Base-by-base conservation (phyloP, 2,797 vertebrate species). In the Phrynocephalus forsythii region DNA sequence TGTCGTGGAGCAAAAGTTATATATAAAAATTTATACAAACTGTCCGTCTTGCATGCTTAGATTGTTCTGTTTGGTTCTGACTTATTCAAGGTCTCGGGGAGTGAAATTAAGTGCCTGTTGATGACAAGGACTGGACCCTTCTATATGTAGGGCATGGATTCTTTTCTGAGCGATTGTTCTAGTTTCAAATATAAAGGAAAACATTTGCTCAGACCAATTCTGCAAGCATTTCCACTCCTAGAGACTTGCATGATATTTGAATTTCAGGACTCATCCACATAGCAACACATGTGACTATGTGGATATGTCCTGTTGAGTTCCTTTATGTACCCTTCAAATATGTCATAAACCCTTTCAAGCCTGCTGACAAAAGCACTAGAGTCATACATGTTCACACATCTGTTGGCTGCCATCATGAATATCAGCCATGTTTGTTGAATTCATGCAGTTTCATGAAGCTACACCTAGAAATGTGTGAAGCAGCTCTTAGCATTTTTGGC, bases 11-110 rank as follows among this genome's bases (percentile, higher is more conserved):
- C 63, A 82, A 24, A 38, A n/a, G n/a, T n/a, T n/a, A n/a, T n/a
- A n/a, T n/a, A n/a, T n/a, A n/a, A n/a, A n/a, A n/a, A n/a, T n/a
- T n/a, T n/a, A 56, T 56, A 56, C 4, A 52, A 52, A 52, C 28
- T 56, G 44, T 50, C 28, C 5, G n/a, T 56, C 0, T n/a, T n/a
- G 50, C 13, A 78, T 24, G 48, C 22, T 26, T 77, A 50, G 30
- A 38, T 3, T 4, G 24, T 1, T 15, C 1, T 4, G 24, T 1
- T 15, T 38, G 2, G 28, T 15, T 30, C 4, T 18, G 26, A 15
- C 1, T 28, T 38, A 33, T 75, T 44, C 68, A n/a, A 33, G 72
- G 72, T 75, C 72, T 75, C 72, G 24, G 26, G 44, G 11, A 77
- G 38, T 26, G 52, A 52, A 11, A 52, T 52, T 52, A 9, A 52